Percentiles rank a stretch among this genome's conserved stretches.
phyloP scores from a whole-genome alignment of 1,140 invertebrate genomes.

The Drosophila takahashii region DNA sequence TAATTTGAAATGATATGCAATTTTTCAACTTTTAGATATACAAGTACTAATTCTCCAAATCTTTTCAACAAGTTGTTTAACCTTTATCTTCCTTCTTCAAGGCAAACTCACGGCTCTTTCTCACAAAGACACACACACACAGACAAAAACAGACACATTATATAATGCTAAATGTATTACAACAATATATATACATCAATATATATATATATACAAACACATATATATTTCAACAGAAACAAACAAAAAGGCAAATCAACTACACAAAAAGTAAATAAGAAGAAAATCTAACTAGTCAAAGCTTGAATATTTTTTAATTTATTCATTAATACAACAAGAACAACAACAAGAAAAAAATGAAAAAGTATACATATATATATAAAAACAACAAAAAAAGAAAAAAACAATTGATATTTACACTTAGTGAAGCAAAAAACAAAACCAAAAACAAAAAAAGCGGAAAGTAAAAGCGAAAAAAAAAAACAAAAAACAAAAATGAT shows the following conservation, averaged over 20 bases:
- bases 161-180: conserved; percentile 50
- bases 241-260: conserved; percentile 55
- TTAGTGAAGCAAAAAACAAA: conserved; percentile 75
- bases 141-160: conserved; percentile 28
- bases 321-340: conserved; percentile 74
- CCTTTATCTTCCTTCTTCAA: conserved; percentile 5
- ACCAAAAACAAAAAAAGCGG: conserved; percentile 54
- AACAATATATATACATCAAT: conserved; percentile 37
- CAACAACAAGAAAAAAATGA: conserved; percentile 46
- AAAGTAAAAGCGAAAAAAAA: conserved; percentile 50
- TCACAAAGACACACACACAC: conserved; percentile 9
- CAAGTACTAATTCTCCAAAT: background rate
- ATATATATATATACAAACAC: conserved; percentile 32
- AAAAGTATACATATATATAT: conserved; percentile 76
- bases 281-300: conserved; percentile 78
- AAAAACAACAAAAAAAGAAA: conserved; percentile 50
- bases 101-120: conserved; percentile 8
- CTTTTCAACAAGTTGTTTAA: background rate
- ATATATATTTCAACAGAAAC: conserved; percentile 65
- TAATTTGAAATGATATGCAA: background rate
- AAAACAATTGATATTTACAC: conserved; percentile 83
- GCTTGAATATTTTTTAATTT: conserved; percentile 83
- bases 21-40: background rate
- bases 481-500: conserved; percentile 60
- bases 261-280: conserved; percentile 58